These are phyloP conservation scores for Drosophila flavopinicola DNA, from an alignment of 2,888 invertebrate genomes.

Conservation along the genomic window DNA sequence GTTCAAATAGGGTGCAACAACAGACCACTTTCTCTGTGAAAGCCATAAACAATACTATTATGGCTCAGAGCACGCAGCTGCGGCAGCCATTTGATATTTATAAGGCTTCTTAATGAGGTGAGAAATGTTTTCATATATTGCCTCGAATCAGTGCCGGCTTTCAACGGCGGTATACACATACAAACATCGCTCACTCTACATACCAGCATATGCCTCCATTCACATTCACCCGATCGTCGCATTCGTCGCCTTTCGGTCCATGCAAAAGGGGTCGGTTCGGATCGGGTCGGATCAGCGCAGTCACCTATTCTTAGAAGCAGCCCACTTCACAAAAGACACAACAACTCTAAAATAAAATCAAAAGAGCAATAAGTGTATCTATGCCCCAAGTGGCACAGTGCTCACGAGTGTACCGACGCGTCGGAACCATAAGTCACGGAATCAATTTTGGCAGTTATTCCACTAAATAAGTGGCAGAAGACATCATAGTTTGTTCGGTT, in stretches of 20 bases:
- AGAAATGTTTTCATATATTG: constrained; percentile 39
- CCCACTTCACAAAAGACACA: constrained; percentile 8
- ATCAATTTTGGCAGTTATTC: constrained; percentile 2
- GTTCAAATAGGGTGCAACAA: background rate
- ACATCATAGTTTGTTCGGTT: too few species aligned
- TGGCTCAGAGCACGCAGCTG: constrained; percentile 11
- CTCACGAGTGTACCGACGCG: background rate
- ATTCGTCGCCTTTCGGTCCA: constrained; percentile 1
- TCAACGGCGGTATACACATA: too few species aligned
- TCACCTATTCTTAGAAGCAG: constrained; percentile 30
- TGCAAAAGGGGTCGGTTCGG: constrained; percentile 4
- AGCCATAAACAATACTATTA: constrained; percentile 26
- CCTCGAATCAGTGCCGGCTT: constrained; percentile 14
- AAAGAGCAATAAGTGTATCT: background rate
- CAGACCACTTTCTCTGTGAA: constrained; percentile 12
- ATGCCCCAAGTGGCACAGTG: constrained; percentile 5
- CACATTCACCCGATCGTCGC: constrained; percentile 10
- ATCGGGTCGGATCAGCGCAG: constrained; percentile 8
- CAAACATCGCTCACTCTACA: too few species aligned
- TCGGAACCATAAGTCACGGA: background rate
- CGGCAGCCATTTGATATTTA: constrained; percentile 32
- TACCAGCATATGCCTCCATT: constrained; percentile 10
- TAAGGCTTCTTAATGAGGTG: constrained; percentile 54
- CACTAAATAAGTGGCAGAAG: background rate
- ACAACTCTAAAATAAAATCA: constrained; percentile 4